phyloP scores from a whole-genome alignment of 2,888 invertebrate genomes.

The Meiosimyza platycephala region DNA sequence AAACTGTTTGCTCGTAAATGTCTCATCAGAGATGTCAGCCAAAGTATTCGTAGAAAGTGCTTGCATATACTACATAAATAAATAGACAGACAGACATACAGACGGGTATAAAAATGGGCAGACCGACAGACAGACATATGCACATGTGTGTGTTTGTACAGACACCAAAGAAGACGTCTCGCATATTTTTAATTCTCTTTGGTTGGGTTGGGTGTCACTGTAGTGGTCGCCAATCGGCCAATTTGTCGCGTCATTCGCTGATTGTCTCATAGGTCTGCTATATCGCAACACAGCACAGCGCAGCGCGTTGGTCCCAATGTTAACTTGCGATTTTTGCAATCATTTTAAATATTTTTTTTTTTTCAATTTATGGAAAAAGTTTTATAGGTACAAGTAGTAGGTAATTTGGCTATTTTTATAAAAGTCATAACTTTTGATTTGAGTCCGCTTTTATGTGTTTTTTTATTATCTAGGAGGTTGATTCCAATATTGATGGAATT shows the following conservation, averaged over 20 bases:
- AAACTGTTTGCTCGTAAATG: background rate
- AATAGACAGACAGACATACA: constrained; percentile 16
- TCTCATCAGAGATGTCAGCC: constrained; percentile 12
- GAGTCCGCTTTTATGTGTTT: too few species aligned
- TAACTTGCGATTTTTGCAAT: too few species aligned
- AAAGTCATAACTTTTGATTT: too few species aligned
- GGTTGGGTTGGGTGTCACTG: constrained; percentile 24
- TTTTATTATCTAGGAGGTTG: too few species aligned
- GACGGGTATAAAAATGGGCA: background rate
- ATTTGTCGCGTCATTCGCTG: constrained; percentile 9
- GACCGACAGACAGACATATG: background rate
- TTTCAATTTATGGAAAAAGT: too few species aligned
- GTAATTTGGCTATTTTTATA: too few species aligned
- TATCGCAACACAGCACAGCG: too few species aligned
- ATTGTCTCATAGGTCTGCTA: constrained; percentile 1
- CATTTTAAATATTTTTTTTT: too few species aligned
- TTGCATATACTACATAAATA: background rate
- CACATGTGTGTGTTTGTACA: background rate
- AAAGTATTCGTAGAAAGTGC: background rate
- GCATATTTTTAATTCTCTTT: background rate
- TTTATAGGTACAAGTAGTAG: too few species aligned
- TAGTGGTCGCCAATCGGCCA: constrained; percentile 10
- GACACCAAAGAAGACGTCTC: constrained; percentile 1
- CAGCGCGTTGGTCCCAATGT: too few species aligned
- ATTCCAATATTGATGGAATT: too few species aligned